Evolutionary conservation across 1,140 invertebrate genomes (phyloP).

Genomic region (Vanessa tameamea): DNA sequence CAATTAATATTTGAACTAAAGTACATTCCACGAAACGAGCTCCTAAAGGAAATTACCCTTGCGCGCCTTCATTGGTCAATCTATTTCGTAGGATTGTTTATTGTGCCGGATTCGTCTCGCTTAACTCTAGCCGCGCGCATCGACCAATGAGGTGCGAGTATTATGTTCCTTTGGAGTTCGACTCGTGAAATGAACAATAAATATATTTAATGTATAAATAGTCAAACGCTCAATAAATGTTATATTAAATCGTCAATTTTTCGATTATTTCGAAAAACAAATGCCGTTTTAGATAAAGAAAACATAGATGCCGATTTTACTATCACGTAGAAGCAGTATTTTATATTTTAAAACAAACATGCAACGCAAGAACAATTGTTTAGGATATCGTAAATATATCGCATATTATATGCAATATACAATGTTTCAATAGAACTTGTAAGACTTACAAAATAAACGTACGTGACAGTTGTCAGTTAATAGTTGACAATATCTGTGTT

Average conservation of each 20-base stretch:
- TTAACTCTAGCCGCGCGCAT: too few relatives aligned
- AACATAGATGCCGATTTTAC: constrained; percentile 19
- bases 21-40: too few relatives aligned
- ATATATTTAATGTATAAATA: not conserved
- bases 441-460: not conserved
- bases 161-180: too few relatives aligned
- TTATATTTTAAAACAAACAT: constrained; percentile 2
- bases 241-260: constrained; percentile 28
- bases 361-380: constrained; percentile 4
- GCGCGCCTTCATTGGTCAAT: too few relatives aligned
- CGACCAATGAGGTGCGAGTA: too few relatives aligned
- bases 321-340: constrained; percentile 17
- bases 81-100: too few relatives aligned
- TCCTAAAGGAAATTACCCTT: too few relatives aligned
- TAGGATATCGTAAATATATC: constrained; percentile 15
- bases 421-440: not conserved
- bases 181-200: not conserved
- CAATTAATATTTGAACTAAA: too few relatives aligned
- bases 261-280: not conserved
- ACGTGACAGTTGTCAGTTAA: too few relatives aligned
- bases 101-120: too few relatives aligned
- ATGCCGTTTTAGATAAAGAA: constrained; percentile 7
- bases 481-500: too few relatives aligned
- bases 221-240: constrained; percentile 16
- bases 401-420: constrained; percentile 1